Percentiles rank a stretch among this genome's conserved stretches.
Conservation (phyloP, 2,113 vertebrate genomes). For the Pangasianodon hypophthalmus region DNA sequence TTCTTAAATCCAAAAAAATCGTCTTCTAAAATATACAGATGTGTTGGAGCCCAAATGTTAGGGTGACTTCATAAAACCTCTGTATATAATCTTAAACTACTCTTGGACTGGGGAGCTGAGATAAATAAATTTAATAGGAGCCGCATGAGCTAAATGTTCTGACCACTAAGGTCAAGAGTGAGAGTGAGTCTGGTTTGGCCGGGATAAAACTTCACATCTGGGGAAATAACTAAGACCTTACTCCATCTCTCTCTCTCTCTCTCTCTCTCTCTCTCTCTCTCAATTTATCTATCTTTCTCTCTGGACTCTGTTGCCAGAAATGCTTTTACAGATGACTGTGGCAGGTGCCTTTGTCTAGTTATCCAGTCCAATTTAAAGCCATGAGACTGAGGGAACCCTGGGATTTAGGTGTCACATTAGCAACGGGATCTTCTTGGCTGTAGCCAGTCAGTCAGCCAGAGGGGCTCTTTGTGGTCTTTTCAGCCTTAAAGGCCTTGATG, state of each 20-base stretch:
- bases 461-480: conserved; percentile 49
- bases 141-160: conserved; percentile 69
- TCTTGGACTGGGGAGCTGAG: conserved; percentile 65
- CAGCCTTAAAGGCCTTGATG: conserved; percentile 44
- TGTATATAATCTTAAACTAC: conserved; percentile 70
- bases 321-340: conserved; percentile 26
- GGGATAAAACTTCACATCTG: conserved; percentile 66
- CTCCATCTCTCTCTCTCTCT: conserved; percentile 49
- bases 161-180: conserved; percentile 73
- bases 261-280: conserved; percentile 4
- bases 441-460: conserved; percentile 33
- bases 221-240: conserved; percentile 66
- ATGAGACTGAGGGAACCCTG: conserved; percentile 23
- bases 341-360: conserved; percentile 36
- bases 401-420: conserved; percentile 57
- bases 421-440: conserved; percentile 41
- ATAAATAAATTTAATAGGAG: conserved; percentile 72
- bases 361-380: conserved; percentile 28
- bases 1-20: neutral
- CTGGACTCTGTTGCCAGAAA: conserved; percentile 28
- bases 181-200: conserved; percentile 75
- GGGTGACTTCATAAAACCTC: conserved; percentile 66
- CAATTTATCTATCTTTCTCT: conserved; percentile 41
- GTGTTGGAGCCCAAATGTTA: conserved; percentile 45
- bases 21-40: conserved; percentile 26